These are phyloP conservation scores for Channa striata DNA, from an alignment of 2,797 vertebrate genomes.

Conservation along the genomic window DNA sequence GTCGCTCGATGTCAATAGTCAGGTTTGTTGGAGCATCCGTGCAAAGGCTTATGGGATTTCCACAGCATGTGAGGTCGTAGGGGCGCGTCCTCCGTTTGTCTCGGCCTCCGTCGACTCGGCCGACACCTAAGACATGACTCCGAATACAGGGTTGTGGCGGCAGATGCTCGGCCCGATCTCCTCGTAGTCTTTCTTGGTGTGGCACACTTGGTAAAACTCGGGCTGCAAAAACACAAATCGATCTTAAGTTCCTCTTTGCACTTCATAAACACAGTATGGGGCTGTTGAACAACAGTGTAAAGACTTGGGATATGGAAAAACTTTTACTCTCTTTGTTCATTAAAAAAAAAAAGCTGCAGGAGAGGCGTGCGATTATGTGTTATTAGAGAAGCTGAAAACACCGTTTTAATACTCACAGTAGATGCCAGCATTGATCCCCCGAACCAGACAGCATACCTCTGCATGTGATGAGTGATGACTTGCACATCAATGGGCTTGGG, in stretches of 20 bases:
- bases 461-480: conserved; percentile 98
- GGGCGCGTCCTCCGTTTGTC: conserved; percentile 3
- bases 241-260: background rate
- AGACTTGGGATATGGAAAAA: background rate
- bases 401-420: conserved; percentile 87
- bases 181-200: conserved; percentile 99
- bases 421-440: conserved; percentile 99
- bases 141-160: conserved; percentile 98
- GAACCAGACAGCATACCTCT: conserved; percentile 99
- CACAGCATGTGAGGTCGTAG: conserved; percentile 53
- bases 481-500: conserved; percentile 98
- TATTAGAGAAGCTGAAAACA: background rate
- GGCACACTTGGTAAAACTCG: conserved; percentile 99
- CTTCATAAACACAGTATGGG: background rate
- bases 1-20: conserved; percentile 52
- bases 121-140: conserved; percentile 94
- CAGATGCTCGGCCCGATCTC: conserved; percentile 99
- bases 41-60: conserved; percentile 68
- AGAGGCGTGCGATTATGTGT: background rate
- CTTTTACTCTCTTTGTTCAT: background rate
- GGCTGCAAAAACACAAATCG: conserved; percentile 80
- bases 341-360: background rate
- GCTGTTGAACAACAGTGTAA: background rate
- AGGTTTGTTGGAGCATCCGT: conserved; percentile 51
- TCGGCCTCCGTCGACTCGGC: conserved; percentile 7